Evolutionary conservation across 2,797 vertebrate species (phyloP).

Genomic region (Ciconia nigra): DNA sequence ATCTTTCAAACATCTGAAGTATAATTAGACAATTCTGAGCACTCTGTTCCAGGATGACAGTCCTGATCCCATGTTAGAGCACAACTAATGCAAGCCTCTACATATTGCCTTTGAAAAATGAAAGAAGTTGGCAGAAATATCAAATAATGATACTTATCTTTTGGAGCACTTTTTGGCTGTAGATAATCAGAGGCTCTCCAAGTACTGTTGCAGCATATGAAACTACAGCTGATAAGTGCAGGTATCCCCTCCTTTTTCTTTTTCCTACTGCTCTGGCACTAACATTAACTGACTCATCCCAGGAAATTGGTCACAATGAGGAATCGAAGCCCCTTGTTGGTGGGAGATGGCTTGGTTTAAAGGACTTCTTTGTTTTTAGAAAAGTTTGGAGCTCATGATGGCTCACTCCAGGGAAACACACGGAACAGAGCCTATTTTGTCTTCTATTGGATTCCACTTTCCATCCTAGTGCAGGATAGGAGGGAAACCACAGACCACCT

Average conservation of each 20-base stretch:
- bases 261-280: not conserved
- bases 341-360: not conserved
- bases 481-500: not conserved
- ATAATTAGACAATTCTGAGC: slow-evolving; percentile 60
- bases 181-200: not conserved
- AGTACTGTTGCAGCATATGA: not conserved
- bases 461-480: not conserved
- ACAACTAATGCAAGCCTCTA: not conserved
- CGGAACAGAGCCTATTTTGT: not conserved
- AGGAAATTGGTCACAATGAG: not conserved
- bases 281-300: not conserved
- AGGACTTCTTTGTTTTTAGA: not conserved
- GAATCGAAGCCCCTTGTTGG: not conserved
- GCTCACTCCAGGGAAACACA: not conserved
- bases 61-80: not conserved
- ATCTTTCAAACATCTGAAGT: slow-evolving; percentile 54
- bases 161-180: slow-evolving; percentile 3
- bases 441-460: not conserved
- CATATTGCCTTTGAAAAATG: not conserved
- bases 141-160: slow-evolving; percentile 27
- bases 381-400: not conserved
- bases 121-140: slow-evolving; percentile 21
- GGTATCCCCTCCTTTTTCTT: not conserved
- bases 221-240: not conserved
- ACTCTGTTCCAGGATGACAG: not conserved